phyloP scores from a whole-genome alignment of 2,797 vertebrate species.

The Liasis olivaceus region DNA sequence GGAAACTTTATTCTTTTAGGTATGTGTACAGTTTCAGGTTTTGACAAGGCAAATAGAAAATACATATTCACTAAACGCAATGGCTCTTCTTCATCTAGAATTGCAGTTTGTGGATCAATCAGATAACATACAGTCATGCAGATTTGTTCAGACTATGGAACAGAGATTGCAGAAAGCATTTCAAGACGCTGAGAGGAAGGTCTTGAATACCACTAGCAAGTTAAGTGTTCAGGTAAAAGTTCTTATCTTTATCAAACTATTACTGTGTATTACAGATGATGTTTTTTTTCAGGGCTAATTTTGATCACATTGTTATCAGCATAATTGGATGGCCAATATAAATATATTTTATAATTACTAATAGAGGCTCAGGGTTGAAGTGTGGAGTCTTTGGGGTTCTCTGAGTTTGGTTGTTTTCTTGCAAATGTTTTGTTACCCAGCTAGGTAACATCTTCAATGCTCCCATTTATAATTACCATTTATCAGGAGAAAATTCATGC shows the following conservation, averaged over 20 bases:
- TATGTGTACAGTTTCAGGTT: neutral
- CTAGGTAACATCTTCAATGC: too few relatives aligned
- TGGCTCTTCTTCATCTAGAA: constrained; percentile 75
- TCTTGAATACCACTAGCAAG: constrained; percentile 81
- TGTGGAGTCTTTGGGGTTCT: too few relatives aligned
- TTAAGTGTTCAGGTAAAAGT: constrained; percentile 87
- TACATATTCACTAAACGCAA: neutral
- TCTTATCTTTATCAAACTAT: neutral
- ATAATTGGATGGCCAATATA: neutral
- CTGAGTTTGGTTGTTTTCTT: too few relatives aligned
- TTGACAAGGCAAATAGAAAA: neutral
- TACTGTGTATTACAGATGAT: neutral
- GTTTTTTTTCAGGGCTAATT: neutral
- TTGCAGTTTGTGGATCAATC: constrained; percentile 91
- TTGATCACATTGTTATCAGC: neutral
- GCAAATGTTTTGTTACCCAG: too few relatives aligned
- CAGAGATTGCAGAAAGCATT: constrained; percentile 91
- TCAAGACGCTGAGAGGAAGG: constrained; percentile 88
- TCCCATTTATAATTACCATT: neutral
- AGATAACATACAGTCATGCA: constrained; percentile 91
- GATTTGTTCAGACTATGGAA: constrained; percentile 94
- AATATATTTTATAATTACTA: neutral
- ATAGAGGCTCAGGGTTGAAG: too few relatives aligned
- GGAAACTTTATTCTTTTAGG: neutral
- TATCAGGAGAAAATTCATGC: neutral